Conservation (phyloP, 2,797 vertebrate species). For the Mareca penelope region DNA sequence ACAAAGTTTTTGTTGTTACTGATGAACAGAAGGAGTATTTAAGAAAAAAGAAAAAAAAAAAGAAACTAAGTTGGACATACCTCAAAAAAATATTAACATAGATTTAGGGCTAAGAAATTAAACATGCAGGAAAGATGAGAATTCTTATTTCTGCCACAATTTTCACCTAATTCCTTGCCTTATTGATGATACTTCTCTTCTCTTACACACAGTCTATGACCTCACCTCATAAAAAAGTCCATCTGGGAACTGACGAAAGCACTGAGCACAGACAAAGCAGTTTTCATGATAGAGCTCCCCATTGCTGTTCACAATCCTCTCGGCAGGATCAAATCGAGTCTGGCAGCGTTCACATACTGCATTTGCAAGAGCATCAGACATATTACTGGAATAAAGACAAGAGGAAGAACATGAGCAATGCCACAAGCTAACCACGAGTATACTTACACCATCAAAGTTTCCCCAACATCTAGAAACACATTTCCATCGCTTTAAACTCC, state of each 20-base stretch:
- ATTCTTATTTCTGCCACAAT: neutral
- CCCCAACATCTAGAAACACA: neutral
- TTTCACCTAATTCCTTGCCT: neutral
- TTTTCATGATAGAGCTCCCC: conserved; percentile 80
- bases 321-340: conserved; percentile 69
- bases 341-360: conserved; percentile 79
- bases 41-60: neutral
- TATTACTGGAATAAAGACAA: conserved; percentile 70
- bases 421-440: neutral
- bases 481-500: neutral
- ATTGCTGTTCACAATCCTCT: conserved; percentile 80
- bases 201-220: neutral
- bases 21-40: neutral
- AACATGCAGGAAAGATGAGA: neutral
- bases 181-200: neutral
- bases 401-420: neutral
- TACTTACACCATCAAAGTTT: neutral
- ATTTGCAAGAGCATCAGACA: conserved; percentile 78
- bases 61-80: neutral
- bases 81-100: neutral
- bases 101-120: neutral
- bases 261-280: conserved; percentile 83
- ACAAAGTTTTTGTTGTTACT: neutral
- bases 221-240: conserved; percentile 83
- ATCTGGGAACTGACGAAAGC: conserved; percentile 80